A percentile compares a stretch with the other conserved stretches of the same genome.
Conservation (phyloP, 2,888 invertebrate genomes). For the Slavum lentiscoides region DNA sequence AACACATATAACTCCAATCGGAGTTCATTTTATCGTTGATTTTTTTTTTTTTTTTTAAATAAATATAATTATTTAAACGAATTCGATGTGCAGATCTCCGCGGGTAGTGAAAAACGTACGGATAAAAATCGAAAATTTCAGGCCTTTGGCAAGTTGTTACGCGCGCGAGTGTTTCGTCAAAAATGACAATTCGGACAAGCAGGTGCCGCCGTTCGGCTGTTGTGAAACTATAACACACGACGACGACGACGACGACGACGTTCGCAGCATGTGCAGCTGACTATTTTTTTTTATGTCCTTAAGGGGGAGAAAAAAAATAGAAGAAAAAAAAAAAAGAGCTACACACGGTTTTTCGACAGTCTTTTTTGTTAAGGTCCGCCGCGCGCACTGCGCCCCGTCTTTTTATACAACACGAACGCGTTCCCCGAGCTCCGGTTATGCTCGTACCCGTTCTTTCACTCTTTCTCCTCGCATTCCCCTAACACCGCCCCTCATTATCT, state of each 20-base stretch:
- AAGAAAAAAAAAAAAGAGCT: slow-evolving; percentile 1
- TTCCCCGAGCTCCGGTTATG: not conserved
- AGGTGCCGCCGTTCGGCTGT: slow-evolving; percentile 30
- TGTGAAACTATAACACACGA: slow-evolving; percentile 33
- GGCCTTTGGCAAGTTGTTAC: not conserved
- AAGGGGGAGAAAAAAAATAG: too few relatives aligned
- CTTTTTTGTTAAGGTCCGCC: slow-evolving; percentile 25
- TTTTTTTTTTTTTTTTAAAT: too few relatives aligned
- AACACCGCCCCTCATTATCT: too few relatives aligned
- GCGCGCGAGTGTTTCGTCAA: not conserved
- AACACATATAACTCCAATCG: too few relatives aligned
- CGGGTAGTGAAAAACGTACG: too few relatives aligned
- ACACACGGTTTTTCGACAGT: slow-evolving; percentile 42
- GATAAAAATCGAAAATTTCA: too few relatives aligned
- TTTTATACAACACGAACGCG: slow-evolving; percentile 13
- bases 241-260: not conserved
- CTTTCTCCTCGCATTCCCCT: not conserved
- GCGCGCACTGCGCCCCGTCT: slow-evolving; percentile 21
- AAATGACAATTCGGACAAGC: slow-evolving; percentile 42
- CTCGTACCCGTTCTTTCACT: not conserved
- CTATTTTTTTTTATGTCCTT: slow-evolving; percentile 32
- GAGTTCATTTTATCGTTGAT: too few relatives aligned
- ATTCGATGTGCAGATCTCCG: too few relatives aligned
- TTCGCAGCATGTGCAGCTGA: slow-evolving; percentile 44
- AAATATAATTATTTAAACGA: too few relatives aligned